phyloP scores from a whole-genome alignment of 2,797 vertebrate genomes.

The Bradypodion ventrale region DNA sequence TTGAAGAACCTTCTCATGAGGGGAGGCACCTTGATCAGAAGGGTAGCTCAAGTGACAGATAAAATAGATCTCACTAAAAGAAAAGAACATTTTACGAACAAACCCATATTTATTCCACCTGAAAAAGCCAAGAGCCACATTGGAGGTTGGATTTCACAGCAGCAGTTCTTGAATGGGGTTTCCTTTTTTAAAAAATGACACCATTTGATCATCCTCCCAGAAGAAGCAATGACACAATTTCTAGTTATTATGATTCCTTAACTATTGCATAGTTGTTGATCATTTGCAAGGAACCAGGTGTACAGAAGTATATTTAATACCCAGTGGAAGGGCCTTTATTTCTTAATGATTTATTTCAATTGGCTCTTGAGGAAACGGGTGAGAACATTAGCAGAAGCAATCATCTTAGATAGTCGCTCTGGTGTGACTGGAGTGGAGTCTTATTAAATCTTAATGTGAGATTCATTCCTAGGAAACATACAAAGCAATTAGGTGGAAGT shows the following conservation, averaged over 20 bases:
- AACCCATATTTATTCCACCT: too few relatives aligned
- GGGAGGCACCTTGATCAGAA: too few relatives aligned
- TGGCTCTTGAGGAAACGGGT: constrained; percentile 27
- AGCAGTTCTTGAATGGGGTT: background rate
- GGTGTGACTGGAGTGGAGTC: constrained; percentile 8
- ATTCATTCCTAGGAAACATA: constrained; percentile 25
- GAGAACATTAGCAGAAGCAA: constrained; percentile 29
- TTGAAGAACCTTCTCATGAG: too few relatives aligned
- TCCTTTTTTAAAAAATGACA: constrained; percentile 8
- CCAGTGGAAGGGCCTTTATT: constrained; percentile 26
- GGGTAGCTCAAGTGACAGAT: too few relatives aligned
- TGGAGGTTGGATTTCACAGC: background rate
- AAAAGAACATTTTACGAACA: too few relatives aligned
- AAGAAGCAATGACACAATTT: constrained; percentile 3
- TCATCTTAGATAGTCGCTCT: constrained; percentile 30
- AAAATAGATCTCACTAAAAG: too few relatives aligned
- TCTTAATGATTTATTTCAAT: constrained; percentile 44
- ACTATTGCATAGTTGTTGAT: constrained; percentile 21
- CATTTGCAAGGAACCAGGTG: constrained; percentile 41
- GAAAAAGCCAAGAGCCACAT: too few relatives aligned
- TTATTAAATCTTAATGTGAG: constrained; percentile 33
- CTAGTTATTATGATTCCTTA: constrained; percentile 18
- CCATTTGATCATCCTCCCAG: background rate
- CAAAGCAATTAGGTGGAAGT: constrained; percentile 8
- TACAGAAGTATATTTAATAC: constrained; percentile 31